Conservation (phyloP, 1,140 invertebrate genomes). For the Drosophila malerkotliana region DNA sequence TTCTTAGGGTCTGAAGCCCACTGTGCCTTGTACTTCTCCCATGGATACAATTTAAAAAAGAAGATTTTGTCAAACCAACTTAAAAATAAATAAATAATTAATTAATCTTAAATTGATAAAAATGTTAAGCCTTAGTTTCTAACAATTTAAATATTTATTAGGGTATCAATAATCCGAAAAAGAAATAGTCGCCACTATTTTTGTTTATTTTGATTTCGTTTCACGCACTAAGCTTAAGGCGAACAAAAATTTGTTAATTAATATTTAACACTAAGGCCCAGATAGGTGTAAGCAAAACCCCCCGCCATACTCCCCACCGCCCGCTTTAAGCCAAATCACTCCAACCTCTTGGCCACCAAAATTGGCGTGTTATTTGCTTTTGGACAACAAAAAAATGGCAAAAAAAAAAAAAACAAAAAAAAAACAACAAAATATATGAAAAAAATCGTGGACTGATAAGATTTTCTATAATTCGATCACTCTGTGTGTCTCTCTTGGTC, state of each 20-base stretch:
- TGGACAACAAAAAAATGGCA: conserved; percentile 38
- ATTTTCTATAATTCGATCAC: conserved; percentile 43
- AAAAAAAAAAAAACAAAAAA: conserved; percentile 16
- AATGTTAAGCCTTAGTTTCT: no score
- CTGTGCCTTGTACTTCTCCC: conserved; percentile 42
- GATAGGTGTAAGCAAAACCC: conserved; percentile 12
- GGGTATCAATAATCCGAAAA: conserved; percentile 3
- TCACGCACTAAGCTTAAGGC: conserved; percentile 28
- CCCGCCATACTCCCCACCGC: neutral
- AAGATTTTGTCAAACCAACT: neutral
- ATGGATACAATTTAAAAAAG: conserved; percentile 43
- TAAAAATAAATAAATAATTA: neutral
- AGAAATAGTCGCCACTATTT: no score
- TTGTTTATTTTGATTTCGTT: conserved; percentile 26
- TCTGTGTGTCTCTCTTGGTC: no score
- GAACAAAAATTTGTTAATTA: conserved; percentile 61
- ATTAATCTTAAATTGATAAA: neutral
- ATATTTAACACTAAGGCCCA: conserved; percentile 60
- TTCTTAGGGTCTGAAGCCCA: neutral
- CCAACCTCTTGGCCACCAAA: neutral
- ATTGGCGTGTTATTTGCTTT: conserved; percentile 40
- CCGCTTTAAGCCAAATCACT: neutral
- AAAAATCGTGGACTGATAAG: conserved; percentile 54
- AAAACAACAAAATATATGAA: conserved; percentile 34
- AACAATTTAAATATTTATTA: neutral